These are phyloP conservation scores for Toxonevra muliebris DNA, from an alignment of 2,888 invertebrate genomes.

Conservation along the genomic window DNA sequence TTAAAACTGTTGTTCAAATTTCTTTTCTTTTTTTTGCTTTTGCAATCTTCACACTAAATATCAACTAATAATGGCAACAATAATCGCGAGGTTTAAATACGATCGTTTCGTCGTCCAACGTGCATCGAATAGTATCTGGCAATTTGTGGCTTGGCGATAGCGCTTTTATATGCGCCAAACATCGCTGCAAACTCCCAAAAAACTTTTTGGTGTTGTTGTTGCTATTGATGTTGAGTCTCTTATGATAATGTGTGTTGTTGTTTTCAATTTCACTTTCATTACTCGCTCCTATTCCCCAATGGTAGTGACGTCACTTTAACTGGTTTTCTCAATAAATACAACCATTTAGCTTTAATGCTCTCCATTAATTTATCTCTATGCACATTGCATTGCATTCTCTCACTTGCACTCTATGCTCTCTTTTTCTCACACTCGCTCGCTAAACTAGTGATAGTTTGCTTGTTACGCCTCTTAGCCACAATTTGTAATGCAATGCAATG, in stretches of 20 bases:
- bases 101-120: slow-evolving; percentile 47
- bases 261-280: slow-evolving; percentile 23
- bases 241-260: slow-evolving; percentile 6
- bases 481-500: too few species aligned
- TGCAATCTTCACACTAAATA: neutral
- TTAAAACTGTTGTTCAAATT: slow-evolving; percentile 18
- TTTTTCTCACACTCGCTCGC: too few species aligned
- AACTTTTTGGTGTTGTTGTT: slow-evolving; percentile 16
- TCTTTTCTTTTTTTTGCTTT: slow-evolving; percentile 20
- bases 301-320: slow-evolving; percentile 33
- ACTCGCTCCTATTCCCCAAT: slow-evolving; percentile 18
- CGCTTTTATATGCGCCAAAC: slow-evolving; percentile 51
- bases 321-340: too few species aligned
- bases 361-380: too few species aligned
- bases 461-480: too few species aligned
- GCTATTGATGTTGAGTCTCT: slow-evolving; percentile 13
- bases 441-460: too few species aligned
- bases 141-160: slow-evolving; percentile 48
- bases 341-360: too few species aligned
- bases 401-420: too few species aligned
- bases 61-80: neutral
- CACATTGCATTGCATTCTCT: too few species aligned
- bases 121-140: slow-evolving; percentile 50
- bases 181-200: neutral
- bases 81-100: too few species aligned